Evolutionary conservation across 2,797 vertebrate genomes (phyloP).

Genomic region (Siniperca undulata): DNA sequence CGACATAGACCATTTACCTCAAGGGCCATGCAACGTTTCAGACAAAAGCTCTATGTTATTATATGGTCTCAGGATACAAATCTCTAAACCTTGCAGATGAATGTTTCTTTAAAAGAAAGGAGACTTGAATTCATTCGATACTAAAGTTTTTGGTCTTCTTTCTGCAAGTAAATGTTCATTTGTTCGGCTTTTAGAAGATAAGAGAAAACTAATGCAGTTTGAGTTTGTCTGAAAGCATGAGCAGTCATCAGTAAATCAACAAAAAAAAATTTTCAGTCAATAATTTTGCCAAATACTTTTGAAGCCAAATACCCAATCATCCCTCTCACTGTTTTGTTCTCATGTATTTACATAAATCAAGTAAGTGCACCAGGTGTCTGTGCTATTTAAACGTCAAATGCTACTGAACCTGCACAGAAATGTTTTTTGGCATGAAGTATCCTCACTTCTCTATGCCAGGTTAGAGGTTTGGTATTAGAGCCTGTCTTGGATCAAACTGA

Average conservation of each 20-base stretch:
- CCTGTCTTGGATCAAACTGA: slow-evolving; percentile 9
- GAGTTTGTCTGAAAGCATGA: slow-evolving; percentile 72
- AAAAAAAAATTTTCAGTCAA: slow-evolving; percentile 84
- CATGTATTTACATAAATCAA: slow-evolving; percentile 22
- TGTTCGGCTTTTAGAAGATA: slow-evolving; percentile 76
- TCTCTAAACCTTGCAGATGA: not conserved
- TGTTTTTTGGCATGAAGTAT: slow-evolving; percentile 7
- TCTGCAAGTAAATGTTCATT: slow-evolving; percentile 76
- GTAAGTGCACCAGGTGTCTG: slow-evolving; percentile 39
- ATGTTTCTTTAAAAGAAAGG: not conserved
- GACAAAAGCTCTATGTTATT: not conserved
- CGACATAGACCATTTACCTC: slow-evolving; percentile 6
- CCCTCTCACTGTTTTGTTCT: slow-evolving; percentile 28
- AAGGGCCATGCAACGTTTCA: not conserved
- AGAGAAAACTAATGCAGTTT: slow-evolving; percentile 86
- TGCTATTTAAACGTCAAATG: slow-evolving; percentile 33
- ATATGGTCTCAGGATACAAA: not conserved
- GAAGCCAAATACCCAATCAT: slow-evolving; percentile 78
- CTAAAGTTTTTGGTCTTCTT: not conserved
- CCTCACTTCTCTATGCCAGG: slow-evolving; percentile 17
- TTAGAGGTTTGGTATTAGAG: slow-evolving; percentile 3
- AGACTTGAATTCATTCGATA: not conserved
- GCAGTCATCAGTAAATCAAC: slow-evolving; percentile 87
- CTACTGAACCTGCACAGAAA: slow-evolving; percentile 39
- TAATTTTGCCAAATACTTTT: slow-evolving; percentile 71